phyloP scores from a whole-genome alignment of 2,113 vertebrate species.

The Tichodroma muraria region DNA sequence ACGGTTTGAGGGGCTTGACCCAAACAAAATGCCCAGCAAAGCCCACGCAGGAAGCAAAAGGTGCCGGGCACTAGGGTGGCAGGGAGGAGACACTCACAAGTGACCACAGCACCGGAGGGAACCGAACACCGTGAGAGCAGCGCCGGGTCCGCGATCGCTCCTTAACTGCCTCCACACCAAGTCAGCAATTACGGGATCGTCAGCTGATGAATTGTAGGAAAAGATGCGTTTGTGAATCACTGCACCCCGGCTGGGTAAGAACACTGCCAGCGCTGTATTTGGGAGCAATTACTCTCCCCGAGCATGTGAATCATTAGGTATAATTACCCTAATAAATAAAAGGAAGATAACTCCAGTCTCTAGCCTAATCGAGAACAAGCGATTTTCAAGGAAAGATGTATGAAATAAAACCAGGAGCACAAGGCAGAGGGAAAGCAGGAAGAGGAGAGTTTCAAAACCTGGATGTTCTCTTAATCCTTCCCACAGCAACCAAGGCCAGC shows the following conservation, averaged over 20 bases:
- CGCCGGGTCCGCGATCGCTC: accelerated
- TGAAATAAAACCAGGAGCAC: background rate
- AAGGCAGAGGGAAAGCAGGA: background rate
- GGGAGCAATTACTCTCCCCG: constrained; percentile 39
- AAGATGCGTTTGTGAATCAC: constrained; percentile 1
- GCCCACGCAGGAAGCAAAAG: accelerated
- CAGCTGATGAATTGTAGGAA: background rate
- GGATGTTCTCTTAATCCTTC: background rate
- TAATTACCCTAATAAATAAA: constrained; percentile 62
- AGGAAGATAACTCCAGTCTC: constrained; percentile 25
- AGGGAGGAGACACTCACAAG: accelerated
- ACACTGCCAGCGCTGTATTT: background rate
- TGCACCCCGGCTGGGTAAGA: background rate
- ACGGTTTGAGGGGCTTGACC: accelerated
- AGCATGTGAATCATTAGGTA: constrained; percentile 54
- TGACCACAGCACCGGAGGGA: accelerated
- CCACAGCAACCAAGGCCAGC: background rate
- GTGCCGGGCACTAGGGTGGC: accelerated
- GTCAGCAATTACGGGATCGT: background rate
- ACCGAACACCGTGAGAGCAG: accelerated
- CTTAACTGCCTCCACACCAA: background rate
- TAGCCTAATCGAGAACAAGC: background rate
- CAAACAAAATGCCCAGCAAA: background rate
- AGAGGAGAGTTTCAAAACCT: background rate
- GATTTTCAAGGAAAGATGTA: background rate